phyloP scores from a whole-genome alignment of 2,797 vertebrate genomes.

The Cossypha niveicapilla region DNA sequence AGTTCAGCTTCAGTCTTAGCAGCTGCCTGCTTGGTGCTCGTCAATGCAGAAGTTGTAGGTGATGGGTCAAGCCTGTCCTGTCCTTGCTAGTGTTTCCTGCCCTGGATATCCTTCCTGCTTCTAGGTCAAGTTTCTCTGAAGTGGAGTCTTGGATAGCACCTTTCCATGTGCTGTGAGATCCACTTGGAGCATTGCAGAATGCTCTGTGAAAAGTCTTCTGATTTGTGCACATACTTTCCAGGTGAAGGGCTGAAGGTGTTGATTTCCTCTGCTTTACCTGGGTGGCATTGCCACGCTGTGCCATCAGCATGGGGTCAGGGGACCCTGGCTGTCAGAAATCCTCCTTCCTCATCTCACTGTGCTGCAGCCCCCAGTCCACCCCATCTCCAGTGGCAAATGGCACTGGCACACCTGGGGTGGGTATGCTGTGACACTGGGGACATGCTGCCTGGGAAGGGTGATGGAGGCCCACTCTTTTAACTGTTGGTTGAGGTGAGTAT shows the following conservation, averaged over 20 bases:
- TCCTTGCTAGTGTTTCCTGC: background rate
- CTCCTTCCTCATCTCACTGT: fast-evolving
- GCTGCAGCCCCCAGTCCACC: background rate
- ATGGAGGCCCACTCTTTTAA: background rate
- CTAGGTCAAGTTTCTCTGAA: background rate
- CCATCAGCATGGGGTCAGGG: background rate
- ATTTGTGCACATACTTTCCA: background rate
- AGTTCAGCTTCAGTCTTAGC: background rate
- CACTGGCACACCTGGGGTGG: background rate
- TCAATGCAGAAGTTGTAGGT: background rate
- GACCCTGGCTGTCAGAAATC: background rate
- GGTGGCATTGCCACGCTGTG: background rate
- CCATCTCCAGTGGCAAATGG: background rate
- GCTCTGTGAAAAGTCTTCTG: background rate
- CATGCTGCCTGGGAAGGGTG: background rate
- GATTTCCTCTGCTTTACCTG: background rate
- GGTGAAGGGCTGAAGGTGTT: background rate
- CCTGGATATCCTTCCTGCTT: background rate
- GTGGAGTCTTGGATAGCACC: background rate
- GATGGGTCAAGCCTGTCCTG: background rate
- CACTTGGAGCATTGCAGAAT: background rate
- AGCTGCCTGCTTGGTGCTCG: background rate
- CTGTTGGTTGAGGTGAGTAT: background rate
- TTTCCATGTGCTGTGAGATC: background rate
- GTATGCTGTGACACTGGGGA: background rate